phyloP scores from a whole-genome alignment of 2,797 vertebrate genomes.

The Acanthornis magna region DNA sequence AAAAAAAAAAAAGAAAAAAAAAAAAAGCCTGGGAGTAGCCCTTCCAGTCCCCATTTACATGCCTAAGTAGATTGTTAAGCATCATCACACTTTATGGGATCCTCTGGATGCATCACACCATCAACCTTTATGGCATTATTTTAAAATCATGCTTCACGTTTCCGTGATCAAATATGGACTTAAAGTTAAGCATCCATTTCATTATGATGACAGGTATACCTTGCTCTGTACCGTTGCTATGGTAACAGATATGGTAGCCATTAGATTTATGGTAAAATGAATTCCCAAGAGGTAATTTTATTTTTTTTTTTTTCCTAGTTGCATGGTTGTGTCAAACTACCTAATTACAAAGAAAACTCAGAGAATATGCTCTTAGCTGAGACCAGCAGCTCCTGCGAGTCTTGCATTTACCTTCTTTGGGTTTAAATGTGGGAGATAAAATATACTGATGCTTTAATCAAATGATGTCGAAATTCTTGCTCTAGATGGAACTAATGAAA shows the following conservation, averaged over 20 bases:
- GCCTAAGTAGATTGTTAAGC: background rate
- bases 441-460: background rate
- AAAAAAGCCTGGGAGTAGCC: background rate
- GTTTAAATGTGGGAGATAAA: background rate
- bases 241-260: background rate
- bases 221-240: background rate
- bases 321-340: background rate
- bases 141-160: background rate
- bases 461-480: background rate
- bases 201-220: background rate
- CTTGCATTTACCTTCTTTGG: background rate
- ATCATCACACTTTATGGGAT: background rate
- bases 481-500: background rate
- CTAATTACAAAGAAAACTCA: background rate
- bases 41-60: background rate
- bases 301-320: background rate
- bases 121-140: background rate
- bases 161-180: background rate
- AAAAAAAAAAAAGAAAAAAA: accelerated
- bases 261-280: background rate
- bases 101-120: background rate
- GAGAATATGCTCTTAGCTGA: background rate
- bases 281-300: background rate
- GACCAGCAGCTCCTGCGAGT: background rate
- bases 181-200: slow-evolving; percentile 22